Conservation (phyloP, 2,797 vertebrate genomes). For the Trematomus bernacchii region DNA sequence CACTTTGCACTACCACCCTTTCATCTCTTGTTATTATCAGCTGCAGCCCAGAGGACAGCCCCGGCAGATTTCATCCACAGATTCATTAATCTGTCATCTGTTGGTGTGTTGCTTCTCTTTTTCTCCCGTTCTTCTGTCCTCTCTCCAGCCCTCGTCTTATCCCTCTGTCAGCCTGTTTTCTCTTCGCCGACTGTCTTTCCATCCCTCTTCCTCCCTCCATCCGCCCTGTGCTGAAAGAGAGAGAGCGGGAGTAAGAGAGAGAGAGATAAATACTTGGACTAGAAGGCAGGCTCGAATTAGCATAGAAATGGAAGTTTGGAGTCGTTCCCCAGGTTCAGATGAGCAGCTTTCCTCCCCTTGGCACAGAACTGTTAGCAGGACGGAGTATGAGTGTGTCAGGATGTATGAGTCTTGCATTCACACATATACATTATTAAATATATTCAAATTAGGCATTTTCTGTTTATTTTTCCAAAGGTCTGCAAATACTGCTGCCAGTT, state of each 20-base stretch:
- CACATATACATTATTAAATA: slow-evolving; percentile 11
- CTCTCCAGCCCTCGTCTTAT: slow-evolving; percentile 55
- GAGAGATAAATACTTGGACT: slow-evolving; percentile 80
- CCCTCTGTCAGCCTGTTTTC: slow-evolving; percentile 61
- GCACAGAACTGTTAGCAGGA: slow-evolving; percentile 68
- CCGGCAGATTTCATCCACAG: slow-evolving; percentile 75
- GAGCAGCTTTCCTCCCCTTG: slow-evolving; percentile 72
- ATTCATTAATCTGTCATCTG: slow-evolving; percentile 83
- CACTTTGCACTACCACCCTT: slow-evolving; percentile 40
- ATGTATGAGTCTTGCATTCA: slow-evolving; percentile 28
- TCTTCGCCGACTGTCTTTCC: slow-evolving; percentile 43
- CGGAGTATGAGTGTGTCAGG: slow-evolving; percentile 39
- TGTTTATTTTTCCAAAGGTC: background rate
- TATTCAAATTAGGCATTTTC: background rate
- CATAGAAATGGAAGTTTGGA: slow-evolving; percentile 86
- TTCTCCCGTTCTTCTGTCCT: slow-evolving; percentile 42
- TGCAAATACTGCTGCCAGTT: background rate
- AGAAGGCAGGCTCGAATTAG: slow-evolving; percentile 78
- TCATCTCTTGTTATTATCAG: slow-evolving; percentile 80
- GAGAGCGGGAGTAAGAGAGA: slow-evolving; percentile 49
- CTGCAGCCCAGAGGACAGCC: slow-evolving; percentile 73
- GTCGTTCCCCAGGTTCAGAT: slow-evolving; percentile 81
- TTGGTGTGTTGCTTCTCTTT: slow-evolving; percentile 70
- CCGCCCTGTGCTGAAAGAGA: slow-evolving; percentile 55
- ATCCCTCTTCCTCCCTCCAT: slow-evolving; percentile 46